A percentile compares a stretch with the other conserved stretches of the same genome.
These are phyloP conservation scores for Pollenia griseotomentosa DNA, from an alignment of 2,888 invertebrate genomes.

Conservation along the genomic window DNA sequence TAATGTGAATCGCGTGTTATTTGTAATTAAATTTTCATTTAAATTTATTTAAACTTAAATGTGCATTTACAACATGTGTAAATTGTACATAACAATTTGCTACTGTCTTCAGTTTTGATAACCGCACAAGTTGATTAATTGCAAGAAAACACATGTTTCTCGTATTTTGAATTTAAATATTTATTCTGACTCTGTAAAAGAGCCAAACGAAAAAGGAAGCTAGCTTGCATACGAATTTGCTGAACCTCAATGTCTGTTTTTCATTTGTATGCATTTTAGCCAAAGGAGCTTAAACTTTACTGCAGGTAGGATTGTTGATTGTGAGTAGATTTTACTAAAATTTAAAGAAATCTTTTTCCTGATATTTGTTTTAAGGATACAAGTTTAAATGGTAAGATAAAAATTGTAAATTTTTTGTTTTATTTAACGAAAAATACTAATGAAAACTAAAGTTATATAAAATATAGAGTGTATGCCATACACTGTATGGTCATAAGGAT, in stretches of 20 bases:
- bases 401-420: too few relatives aligned
- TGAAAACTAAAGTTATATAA: too few relatives aligned
- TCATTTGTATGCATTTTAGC: constrained; percentile 12
- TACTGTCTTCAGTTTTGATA: constrained; percentile 73
- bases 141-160: constrained; percentile 65
- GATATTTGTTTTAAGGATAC: too few relatives aligned
- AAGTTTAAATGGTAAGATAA: too few relatives aligned
- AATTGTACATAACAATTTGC: constrained; percentile 70
- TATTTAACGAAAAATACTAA: too few relatives aligned
- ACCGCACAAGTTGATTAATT: constrained; percentile 70
- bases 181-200: background rate
- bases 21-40: constrained; percentile 72
- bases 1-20: constrained; percentile 69
- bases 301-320: constrained; percentile 32
- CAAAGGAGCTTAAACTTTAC: constrained; percentile 2
- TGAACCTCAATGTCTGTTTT: constrained; percentile 1
- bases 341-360: background rate
- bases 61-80: constrained; percentile 72
- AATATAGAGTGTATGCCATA: too few relatives aligned
- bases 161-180: constrained; percentile 49
- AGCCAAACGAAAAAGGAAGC: background rate
- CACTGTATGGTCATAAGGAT: too few relatives aligned
- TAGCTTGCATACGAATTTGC: background rate
- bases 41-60: constrained; percentile 73
- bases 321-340: background rate